Evolutionary conservation across 2,797 vertebrate species (phyloP).

Genomic region (Halcyon leucocephala): DNA sequence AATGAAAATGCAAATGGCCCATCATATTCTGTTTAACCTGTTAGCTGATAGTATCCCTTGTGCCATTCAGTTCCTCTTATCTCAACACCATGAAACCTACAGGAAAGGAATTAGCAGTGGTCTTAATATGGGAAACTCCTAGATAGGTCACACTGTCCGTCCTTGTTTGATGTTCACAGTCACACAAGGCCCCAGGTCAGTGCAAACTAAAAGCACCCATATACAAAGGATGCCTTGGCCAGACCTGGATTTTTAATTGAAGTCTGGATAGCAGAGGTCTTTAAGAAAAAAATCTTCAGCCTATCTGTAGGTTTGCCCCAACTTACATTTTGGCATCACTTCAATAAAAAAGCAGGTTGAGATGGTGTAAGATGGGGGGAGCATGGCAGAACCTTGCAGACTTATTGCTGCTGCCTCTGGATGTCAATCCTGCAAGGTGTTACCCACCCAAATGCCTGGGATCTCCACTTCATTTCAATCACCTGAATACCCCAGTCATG

Average conservation of each 20-base stretch:
- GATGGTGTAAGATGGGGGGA: background rate
- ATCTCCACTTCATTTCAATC: accelerated
- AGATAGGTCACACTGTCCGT: accelerated
- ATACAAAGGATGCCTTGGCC: background rate
- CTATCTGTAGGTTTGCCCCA: accelerated
- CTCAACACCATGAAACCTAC: background rate
- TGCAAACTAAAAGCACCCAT: background rate
- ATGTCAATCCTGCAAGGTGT: accelerated
- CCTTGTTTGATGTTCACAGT: background rate
- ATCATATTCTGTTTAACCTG: background rate
- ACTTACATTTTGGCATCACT: accelerated
- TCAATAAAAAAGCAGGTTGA: accelerated
- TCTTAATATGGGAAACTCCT: background rate
- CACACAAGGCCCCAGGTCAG: background rate
- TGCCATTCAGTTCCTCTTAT: background rate
- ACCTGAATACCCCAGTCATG: background rate
- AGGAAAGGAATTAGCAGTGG: background rate
- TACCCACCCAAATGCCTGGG: background rate
- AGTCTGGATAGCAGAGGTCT: accelerated
- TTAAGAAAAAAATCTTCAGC: accelerated
- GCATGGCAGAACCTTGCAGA: accelerated
- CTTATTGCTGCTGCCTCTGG: background rate
- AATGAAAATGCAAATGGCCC: constrained; percentile 7
- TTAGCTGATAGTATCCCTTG: background rate
- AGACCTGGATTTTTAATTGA: background rate